Percentiles rank a stretch among this genome's conserved stretches.
Evolutionary conservation across 1,140 invertebrate species (phyloP).

Genomic region (Drosophila takahashii): DNA sequence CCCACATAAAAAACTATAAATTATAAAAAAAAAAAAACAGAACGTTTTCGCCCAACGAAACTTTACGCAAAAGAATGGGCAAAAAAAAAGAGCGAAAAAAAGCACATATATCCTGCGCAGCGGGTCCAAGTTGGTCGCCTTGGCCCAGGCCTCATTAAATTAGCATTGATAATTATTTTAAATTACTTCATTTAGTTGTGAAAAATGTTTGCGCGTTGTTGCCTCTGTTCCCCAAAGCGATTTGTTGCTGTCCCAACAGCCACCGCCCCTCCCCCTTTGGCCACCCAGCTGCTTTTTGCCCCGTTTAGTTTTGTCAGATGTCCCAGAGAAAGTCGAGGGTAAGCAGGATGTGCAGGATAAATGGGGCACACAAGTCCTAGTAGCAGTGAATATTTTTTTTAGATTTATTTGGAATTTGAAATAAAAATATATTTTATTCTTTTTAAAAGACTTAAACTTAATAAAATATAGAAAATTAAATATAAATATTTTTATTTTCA

Average conservation of each 20-base stretch:
- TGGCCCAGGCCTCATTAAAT: slow-evolving; percentile 67
- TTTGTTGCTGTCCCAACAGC: slow-evolving; percentile 52
- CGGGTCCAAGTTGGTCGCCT: slow-evolving; percentile 14
- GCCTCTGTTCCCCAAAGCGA: slow-evolving; percentile 59
- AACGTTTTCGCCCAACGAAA: slow-evolving; percentile 20
- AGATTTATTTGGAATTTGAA: not conserved
- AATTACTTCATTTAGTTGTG: slow-evolving; percentile 82
- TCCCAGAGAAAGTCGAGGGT: slow-evolving; percentile 4
- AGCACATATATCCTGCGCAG: slow-evolving; percentile 11
- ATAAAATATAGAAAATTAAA: too few relatives aligned
- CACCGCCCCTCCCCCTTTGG: not conserved
- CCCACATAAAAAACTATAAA: slow-evolving; percentile 57
- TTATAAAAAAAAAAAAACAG: slow-evolving; percentile 30
- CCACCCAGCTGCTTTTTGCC: not conserved
- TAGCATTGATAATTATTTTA: slow-evolving; percentile 83
- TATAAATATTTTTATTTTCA: too few relatives aligned
- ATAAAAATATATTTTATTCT: too few relatives aligned
- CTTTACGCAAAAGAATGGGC: slow-evolving; percentile 1
- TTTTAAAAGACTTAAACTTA: too few relatives aligned
- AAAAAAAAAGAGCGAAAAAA: not conserved
- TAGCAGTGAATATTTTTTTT: not conserved
- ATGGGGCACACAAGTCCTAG: not conserved
- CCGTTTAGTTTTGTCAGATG: slow-evolving; percentile 23
- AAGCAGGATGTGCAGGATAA: not conserved
- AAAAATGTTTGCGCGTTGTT: slow-evolving; percentile 67